Percentiles rank a stretch among this genome's conserved stretches.
phyloP scores from a whole-genome alignment of 2,888 invertebrate species.

The Hyposoter dolosus region DNA sequence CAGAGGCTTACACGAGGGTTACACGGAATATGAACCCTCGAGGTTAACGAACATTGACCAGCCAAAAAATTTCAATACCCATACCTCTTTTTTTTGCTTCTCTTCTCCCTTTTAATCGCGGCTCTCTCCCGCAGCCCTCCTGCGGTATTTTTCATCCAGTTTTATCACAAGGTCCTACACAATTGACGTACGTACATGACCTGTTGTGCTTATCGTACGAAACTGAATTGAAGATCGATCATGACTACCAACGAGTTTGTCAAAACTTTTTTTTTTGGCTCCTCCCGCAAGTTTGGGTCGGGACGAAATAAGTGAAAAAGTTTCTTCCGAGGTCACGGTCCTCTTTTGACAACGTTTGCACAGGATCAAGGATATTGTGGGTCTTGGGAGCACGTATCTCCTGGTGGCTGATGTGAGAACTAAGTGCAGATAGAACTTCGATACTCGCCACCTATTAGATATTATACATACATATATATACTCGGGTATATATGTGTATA shows the following conservation, averaged over 20 bases:
- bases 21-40: slow-evolving; percentile 17
- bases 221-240: neutral
- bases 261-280: neutral
- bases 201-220: neutral
- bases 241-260: neutral
- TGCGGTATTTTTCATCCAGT: no score
- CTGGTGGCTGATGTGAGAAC: slow-evolving; percentile 53
- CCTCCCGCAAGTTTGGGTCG: neutral
- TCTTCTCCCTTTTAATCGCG: neutral
- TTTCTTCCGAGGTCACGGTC: neutral
- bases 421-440: slow-evolving; percentile 68
- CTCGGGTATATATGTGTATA: slow-evolving; percentile 6
- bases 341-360: slow-evolving; percentile 12
- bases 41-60: slow-evolving; percentile 22
- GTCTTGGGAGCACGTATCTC: slow-evolving; percentile 46
- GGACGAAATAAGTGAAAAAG: slow-evolving; percentile 16
- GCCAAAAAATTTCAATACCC: neutral
- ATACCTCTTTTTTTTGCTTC: neutral
- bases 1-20: slow-evolving; percentile 7
- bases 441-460: slow-evolving; percentile 51
- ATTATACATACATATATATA: slow-evolving; percentile 28
- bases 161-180: neutral
- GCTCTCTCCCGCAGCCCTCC: neutral
- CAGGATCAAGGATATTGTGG: slow-evolving; percentile 34
- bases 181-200: neutral